These are phyloP conservation scores for Paracyclopina nana DNA, from an alignment of 1,140 invertebrate genomes.

Conservation along the genomic window DNA sequence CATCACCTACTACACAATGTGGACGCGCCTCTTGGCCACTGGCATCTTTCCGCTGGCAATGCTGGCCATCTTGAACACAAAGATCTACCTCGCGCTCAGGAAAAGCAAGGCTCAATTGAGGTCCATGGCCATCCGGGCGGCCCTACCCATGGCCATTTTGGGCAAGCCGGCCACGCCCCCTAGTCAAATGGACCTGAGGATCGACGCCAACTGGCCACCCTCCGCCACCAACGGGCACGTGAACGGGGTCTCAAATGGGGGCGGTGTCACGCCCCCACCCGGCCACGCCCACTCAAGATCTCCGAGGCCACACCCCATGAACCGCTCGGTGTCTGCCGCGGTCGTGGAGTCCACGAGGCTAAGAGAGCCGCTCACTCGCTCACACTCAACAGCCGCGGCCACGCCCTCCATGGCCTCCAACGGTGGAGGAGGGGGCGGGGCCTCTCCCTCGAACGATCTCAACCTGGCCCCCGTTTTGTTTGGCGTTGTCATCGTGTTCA, in stretches of 20 bases:
- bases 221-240: too few relatives aligned
- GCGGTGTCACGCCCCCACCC: too few relatives aligned
- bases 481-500: conserved; percentile 13
- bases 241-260: too few relatives aligned
- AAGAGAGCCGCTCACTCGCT: neutral
- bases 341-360: too few relatives aligned
- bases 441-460: neutral
- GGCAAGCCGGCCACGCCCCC: too few relatives aligned
- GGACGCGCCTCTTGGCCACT: conserved; percentile 6
- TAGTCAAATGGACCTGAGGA: too few relatives aligned
- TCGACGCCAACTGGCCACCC: too few relatives aligned
- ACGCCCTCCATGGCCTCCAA: neutral
- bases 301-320: too few relatives aligned
- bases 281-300: too few relatives aligned
- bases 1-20: conserved; percentile 12
- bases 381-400: conserved; percentile 2
- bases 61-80: conserved; percentile 10
- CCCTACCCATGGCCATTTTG: conserved; percentile 11
- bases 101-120: conserved; percentile 8
- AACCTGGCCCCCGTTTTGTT: conserved; percentile 12
- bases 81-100: conserved; percentile 12
- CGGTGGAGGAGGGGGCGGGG: neutral
- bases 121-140: conserved; percentile 6
- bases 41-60: conserved; percentile 7
- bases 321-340: too few relatives aligned